Evolutionary conservation across 2,113 vertebrate species (phyloP).

Genomic region (Helogale parvula): DNA sequence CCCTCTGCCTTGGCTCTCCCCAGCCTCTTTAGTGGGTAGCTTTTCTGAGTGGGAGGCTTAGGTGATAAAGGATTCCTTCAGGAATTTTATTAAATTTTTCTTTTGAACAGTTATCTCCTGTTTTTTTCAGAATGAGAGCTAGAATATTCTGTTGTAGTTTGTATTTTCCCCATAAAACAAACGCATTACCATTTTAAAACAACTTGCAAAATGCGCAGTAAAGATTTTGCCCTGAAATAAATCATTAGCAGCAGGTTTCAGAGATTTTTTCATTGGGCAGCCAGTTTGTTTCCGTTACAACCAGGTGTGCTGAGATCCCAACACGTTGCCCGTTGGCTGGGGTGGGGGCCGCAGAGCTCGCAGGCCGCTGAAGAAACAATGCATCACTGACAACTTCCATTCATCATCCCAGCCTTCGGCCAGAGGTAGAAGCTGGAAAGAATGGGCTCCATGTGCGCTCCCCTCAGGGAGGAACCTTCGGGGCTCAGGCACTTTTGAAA

Average conservation of each 20-base stretch:
- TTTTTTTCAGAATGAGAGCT: neutral
- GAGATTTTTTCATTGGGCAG: slow-evolving; percentile 73
- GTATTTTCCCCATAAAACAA: slow-evolving; percentile 61
- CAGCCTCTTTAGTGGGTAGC: neutral
- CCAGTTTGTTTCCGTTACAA: slow-evolving; percentile 77
- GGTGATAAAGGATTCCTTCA: neutral
- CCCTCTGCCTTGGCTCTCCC: slow-evolving; percentile 51
- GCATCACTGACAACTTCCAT: slow-evolving; percentile 78
- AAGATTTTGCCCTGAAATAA: slow-evolving; percentile 33
- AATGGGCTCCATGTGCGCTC: slow-evolving; percentile 71
- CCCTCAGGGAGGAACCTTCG: slow-evolving; percentile 59
- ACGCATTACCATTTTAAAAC: slow-evolving; percentile 12
- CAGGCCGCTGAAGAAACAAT: slow-evolving; percentile 71
- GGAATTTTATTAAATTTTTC: neutral
- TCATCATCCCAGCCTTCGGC: slow-evolving; percentile 62
- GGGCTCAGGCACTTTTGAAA: neutral
- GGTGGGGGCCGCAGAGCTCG: slow-evolving; percentile 2
- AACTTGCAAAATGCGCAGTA: slow-evolving; percentile 35
- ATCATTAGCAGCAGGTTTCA: slow-evolving; percentile 75
- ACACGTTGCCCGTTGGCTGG: slow-evolving; percentile 66
- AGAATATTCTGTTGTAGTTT: neutral
- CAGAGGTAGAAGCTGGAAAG: neutral
- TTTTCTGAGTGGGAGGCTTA: slow-evolving; percentile 30
- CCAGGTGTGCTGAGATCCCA: slow-evolving; percentile 79
- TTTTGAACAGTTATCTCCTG: neutral